phyloP scores from a whole-genome alignment of 2,888 invertebrate species.

The Rutpela maculata region DNA sequence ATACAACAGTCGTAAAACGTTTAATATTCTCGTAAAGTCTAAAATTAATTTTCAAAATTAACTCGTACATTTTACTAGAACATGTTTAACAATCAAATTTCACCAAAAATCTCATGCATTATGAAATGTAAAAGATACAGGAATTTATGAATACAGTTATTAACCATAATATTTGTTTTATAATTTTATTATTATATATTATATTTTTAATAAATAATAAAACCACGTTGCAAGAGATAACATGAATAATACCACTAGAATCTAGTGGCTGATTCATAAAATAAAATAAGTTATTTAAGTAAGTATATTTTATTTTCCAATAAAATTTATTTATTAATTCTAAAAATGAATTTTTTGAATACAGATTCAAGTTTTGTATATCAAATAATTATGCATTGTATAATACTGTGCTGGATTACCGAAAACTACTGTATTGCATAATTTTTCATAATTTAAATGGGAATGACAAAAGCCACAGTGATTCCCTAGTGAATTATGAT shows the following conservation, averaged over 20 bases:
- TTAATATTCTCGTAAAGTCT: conserved; percentile 26
- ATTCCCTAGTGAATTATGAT: too few species aligned
- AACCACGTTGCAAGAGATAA: neutral
- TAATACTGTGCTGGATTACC: too few species aligned
- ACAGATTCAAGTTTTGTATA: too few species aligned
- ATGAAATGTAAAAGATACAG: neutral
- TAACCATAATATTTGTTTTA: neutral
- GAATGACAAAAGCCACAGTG: too few species aligned
- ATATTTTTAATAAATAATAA: neutral
- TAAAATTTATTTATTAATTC: too few species aligned
- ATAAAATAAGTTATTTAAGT: neutral
- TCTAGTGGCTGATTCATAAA: neutral
- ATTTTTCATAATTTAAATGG: too few species aligned
- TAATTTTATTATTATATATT: neutral
- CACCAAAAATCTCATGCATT: neutral
- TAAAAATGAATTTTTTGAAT: too few species aligned
- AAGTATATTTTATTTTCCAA: too few species aligned
- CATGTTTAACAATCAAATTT: neutral
- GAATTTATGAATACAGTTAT: neutral
- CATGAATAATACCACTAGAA: neutral
- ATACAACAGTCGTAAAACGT: conserved; percentile 18
- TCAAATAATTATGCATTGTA: too few species aligned
- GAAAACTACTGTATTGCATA: too few species aligned
- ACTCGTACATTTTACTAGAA: conserved; percentile 1
- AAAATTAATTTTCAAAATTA: conserved; percentile 35